phyloP scores from a whole-genome alignment of 2,113 vertebrate species.

The Columba janthina region DNA sequence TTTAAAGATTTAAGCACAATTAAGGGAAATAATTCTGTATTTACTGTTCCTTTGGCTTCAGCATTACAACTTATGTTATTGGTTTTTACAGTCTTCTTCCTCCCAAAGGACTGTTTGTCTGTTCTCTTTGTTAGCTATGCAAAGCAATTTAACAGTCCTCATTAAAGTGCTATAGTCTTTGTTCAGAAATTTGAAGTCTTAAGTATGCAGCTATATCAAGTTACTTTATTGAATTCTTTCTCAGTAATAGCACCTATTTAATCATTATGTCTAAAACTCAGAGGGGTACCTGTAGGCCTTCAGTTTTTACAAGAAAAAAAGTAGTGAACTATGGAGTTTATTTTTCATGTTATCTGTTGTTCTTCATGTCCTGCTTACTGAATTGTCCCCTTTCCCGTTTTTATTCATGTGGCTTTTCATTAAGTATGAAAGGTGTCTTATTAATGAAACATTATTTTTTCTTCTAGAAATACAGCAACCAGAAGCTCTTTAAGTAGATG shows the following conservation, averaged over 20 bases:
- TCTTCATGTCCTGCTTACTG: background rate
- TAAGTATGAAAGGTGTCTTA: background rate
- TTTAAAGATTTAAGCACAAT: background rate
- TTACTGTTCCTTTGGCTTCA: background rate
- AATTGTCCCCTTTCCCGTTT: background rate
- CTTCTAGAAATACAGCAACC: background rate
- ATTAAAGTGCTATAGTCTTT: too few species aligned
- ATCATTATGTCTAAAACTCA: background rate
- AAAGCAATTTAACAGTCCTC: too few species aligned
- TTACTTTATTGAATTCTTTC: background rate
- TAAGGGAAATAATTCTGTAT: background rate
- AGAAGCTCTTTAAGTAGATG: background rate
- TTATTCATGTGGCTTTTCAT: background rate
- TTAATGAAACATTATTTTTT: background rate
- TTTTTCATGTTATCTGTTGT: background rate
- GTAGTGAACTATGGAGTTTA: background rate
- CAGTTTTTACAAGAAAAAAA: background rate
- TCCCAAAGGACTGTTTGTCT: background rate
- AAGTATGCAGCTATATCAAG: background rate
- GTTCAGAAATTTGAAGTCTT: background rate
- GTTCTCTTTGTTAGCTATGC: background rate
- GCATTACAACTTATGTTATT: background rate
- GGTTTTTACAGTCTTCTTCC: background rate
- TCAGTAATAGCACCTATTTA: background rate
- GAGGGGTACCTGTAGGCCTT: background rate